Base-by-base conservation (phyloP, 2,888 invertebrate species). In the Apocheima hispidaria region DNA sequence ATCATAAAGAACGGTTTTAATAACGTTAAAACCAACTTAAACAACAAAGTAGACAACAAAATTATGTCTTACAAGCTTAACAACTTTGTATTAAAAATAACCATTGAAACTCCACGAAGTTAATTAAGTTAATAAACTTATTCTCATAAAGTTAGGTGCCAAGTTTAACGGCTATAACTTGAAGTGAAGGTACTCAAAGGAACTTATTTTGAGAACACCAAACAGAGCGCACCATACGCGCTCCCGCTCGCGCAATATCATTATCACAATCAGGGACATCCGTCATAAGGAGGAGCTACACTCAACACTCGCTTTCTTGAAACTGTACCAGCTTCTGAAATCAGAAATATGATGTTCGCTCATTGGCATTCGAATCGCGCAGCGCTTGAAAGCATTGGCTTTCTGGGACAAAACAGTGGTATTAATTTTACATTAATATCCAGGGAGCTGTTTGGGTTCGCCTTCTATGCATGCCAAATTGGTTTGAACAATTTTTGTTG, bases 391-490 rank as follows among this genome's bases (percentile, higher is more conserved):
- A 81, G 78, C 79, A 74, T 72, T 66, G 73, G 78, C 81, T 73
- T 74, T 16, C 53, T 70, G 69, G 74, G 74, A 77, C 77, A 77
- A 75, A 77, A 79, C 75, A 79, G 71, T 71, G 75, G 73, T 79
- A 77, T 77, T 78, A 81, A 82, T 81, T 80, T 76, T 73, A 72
- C 78, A 78, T 78, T 78, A 79, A 81, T 81, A 78, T 75, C 73
- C 43, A 18, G 49, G 54, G 60, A 50, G 43, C 54, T 54, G 48
- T 60, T 50, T 60, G 35, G 49, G 49, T 44, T 50, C 21, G 49
- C 43, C 43, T 60, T 54, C 53, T 48, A 60, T 60, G 54, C 60
- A 60, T 60, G 60, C 53, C 36, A 49, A 60, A 54, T 35, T 49
- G 49, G 60, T 18, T 43, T 4, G 52, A 16, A 2, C 53, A 59